Conservation (phyloP, 2,888 invertebrate genomes). For the Melinaea marsaeus region DNA sequence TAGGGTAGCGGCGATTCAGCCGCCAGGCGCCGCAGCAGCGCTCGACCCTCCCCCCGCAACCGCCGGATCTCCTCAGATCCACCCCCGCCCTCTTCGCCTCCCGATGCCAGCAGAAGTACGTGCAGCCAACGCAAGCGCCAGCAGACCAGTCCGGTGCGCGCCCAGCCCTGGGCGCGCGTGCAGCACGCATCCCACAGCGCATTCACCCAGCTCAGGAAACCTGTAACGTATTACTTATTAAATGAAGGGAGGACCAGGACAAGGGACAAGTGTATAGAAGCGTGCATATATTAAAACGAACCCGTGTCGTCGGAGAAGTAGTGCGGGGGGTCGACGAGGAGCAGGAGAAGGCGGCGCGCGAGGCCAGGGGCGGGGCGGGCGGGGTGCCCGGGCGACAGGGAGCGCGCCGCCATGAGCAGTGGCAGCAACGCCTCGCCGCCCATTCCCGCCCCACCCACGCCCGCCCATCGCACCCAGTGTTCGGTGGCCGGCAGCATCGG, state of each 20-base stretch:
- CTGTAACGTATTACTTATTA: conserved; percentile 32
- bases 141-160: conserved; percentile 50
- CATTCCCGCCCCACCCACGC: conserved; percentile 28
- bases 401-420: conserved; percentile 36
- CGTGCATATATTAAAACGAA: conserved; percentile 19
- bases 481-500: conserved; percentile 38
- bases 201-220: conserved; percentile 42
- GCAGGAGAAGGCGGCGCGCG: conserved; percentile 37
- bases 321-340: conserved; percentile 56
- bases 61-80: conserved; percentile 34
- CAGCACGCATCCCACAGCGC: conserved; percentile 38
- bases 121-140: conserved; percentile 64
- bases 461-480: conserved; percentile 31
- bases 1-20: conserved; percentile 41
- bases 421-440: conserved; percentile 39
- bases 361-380: conserved; percentile 33
- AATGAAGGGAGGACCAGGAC: too few species aligned
- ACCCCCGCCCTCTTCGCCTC: conserved; percentile 28
- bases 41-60: conserved; percentile 28
- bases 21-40: conserved; percentile 35
- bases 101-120: conserved; percentile 44
- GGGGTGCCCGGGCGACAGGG: conserved; percentile 40
- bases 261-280: too few species aligned
- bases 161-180: conserved; percentile 37
- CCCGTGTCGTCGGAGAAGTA: conserved; percentile 49